Base-by-base conservation (phyloP, 2,113 vertebrate genomes). In the Tiliqua scincoides region DNA sequence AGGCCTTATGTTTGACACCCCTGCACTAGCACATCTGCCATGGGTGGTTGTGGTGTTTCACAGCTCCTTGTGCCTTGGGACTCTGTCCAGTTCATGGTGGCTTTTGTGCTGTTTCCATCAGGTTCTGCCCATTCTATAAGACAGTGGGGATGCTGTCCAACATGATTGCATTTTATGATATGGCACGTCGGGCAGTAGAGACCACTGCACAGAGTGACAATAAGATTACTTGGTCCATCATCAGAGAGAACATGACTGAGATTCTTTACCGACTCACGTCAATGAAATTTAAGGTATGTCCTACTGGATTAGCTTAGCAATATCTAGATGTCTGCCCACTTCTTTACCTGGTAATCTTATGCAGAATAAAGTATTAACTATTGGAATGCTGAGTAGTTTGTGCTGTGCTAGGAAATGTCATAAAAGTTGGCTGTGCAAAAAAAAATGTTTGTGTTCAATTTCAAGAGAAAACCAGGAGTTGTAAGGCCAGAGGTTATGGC, bases 91-190 rank as follows among this genome's bases (percentile, higher is more conserved):
- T 48, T 79, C 25, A 57, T 27, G 8, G 89, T 35, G 6, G 11
- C 27, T 80, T 20, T 0, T 79, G 9, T 86, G 40, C 15, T 91
- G 11, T 92, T 89, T 87, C 67, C 17, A 15, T 2, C 95, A 99
- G 99, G 95, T 99, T 99, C 95, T 99, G 98, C 93, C 99, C 99
- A 8, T 99, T 99, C 96, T 99, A 99, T 87, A 99, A 99, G 94
- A 99, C 99, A 0, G 99, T 99, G 68, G 98, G 99, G 65, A 97
- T 99, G 94, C 97, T 99, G 88, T 98, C 98, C 93, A 99, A 99
- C 93, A 99, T 97, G 97, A 99, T 99, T 32, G 93, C 98, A 0
- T 99, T 99, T 92, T 99, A 99, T 48, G 99, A 99, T 89, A 97
- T 99, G 99, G 98, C 99, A 2, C 98, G 98, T 25, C 98, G 98